Base-by-base conservation (phyloP, 2,113 vertebrate genomes). In the Semicossyphus pulcher region DNA sequence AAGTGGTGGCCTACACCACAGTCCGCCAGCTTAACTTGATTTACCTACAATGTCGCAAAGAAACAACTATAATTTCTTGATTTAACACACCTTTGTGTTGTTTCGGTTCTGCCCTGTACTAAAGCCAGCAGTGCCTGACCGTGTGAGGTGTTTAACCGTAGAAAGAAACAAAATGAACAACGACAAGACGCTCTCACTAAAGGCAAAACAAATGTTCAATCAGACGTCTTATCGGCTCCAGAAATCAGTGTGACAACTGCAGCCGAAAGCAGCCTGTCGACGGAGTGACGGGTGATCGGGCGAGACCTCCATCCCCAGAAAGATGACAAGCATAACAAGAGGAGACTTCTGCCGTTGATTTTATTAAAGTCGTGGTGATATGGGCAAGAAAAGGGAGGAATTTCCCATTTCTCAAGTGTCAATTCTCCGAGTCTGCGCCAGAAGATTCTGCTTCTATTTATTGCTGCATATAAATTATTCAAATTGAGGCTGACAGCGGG, bases 391-490 rank as follows among this genome's bases (percentile, higher is more conserved):
- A 61, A 67, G 34, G 34, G n/a, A 56, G 28, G 62, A 80, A 86
- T 81, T 68, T 83, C 78, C 77, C 15, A 59, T 81, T 78, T 90
- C 53, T 81, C 73, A 71, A 82, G 63, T 61, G 52, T 62, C 74
- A 83, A 73, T 80, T 85, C 51, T 85, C 72, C 67, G 78, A 83
- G 74, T 58, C 61, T 48, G 41, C 75, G 61, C 66, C 51, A 62
- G 41, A n/a, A 86, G 69, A 84, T 75, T 84, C 79, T 68, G 70
- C 78, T 54, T 86, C 70, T 84, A 76, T 90, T 80, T 84, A 80
- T 85, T 80, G 44, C 75, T 47, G 48, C 39, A 25, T 62, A 78
- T 91, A 65, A 91, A 91, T 92, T 84, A 92, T 89, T 91, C 70
- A 93, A 85, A 86, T 74, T 70, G 66, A 87, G 52, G 36, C 70